Conservation (phyloP, 2,113 vertebrate species). For the Podilymbus podiceps region DNA sequence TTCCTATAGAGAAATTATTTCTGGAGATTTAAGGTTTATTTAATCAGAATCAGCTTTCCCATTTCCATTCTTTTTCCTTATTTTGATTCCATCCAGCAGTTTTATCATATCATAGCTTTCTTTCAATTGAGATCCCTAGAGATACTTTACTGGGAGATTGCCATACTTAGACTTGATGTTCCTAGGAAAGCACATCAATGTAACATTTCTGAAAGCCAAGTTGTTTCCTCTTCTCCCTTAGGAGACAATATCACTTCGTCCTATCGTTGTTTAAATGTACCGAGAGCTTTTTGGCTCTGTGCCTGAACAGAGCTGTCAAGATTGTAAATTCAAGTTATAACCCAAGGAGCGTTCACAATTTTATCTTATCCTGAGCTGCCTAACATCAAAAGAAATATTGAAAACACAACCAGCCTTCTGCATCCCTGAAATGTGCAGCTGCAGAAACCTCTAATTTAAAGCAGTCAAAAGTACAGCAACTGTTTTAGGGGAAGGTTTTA, state of each 20-base stretch:
- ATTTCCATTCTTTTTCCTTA: conserved; percentile 28
- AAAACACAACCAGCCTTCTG: conserved; percentile 18
- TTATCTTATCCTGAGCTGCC: conserved; percentile 47
- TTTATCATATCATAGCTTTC: conserved; percentile 17
- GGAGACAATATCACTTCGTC: conserved; percentile 46
- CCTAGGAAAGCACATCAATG: conserved; percentile 42
- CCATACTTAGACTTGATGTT: conserved; percentile 46
- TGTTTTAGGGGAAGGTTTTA: background rate
- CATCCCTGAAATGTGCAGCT: conserved; percentile 1
- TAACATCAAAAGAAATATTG: conserved; percentile 56
- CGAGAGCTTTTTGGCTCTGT: background rate
- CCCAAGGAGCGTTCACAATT: conserved; percentile 27
- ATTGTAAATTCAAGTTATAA: conserved; percentile 70
- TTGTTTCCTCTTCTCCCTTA: conserved; percentile 57
- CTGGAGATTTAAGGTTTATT: background rate
- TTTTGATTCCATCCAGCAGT: conserved; percentile 5
- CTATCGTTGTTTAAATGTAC: conserved; percentile 50
- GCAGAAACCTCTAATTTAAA: conserved; percentile 19
- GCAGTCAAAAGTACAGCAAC: background rate
- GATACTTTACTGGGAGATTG: conserved; percentile 53
- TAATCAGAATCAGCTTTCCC: background rate
- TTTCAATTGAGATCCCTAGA: conserved; percentile 47
- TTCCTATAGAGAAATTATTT: background rate
- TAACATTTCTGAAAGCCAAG: conserved; percentile 63
- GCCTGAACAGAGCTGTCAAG: conserved; percentile 55